Conservation (phyloP, 2,113 vertebrate genomes). For the Labeo rohita region DNA sequence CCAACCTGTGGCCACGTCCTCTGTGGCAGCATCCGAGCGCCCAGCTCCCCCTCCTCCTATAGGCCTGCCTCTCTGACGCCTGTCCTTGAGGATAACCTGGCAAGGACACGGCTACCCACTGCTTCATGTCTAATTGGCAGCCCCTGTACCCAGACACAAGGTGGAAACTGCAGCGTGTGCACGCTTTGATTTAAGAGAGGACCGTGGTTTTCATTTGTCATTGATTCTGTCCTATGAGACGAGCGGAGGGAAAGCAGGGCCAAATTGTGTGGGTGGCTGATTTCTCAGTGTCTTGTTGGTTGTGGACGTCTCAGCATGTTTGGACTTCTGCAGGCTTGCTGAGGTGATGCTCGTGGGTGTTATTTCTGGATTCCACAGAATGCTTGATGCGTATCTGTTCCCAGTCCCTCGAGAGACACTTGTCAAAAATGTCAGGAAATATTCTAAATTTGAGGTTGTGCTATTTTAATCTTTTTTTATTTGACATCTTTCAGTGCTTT, state of each 20-base stretch:
- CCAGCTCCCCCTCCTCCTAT: neutral
- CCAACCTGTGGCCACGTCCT: neutral
- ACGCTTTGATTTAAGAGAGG: conserved; percentile 57
- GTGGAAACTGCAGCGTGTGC: conserved; percentile 69
- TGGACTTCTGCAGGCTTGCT: conserved; percentile 1
- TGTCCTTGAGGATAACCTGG: conserved; percentile 70
- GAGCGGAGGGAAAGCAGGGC: conserved; percentile 19
- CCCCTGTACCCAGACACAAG: conserved; percentile 44
- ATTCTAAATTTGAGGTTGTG: conserved; percentile 19
- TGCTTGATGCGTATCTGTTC: conserved; percentile 13
- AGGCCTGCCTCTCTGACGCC: conserved; percentile 41
- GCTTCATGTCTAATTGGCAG: conserved; percentile 69
- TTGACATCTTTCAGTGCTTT: conserved; percentile 9
- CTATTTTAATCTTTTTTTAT: conserved; percentile 17
- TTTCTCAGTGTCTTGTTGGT: conserved; percentile 22
- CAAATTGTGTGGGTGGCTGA: conserved; percentile 41
- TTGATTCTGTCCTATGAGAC: conserved; percentile 58
- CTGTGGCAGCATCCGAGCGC: neutral
- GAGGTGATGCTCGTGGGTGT: conserved; percentile 17
- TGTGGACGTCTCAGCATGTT: conserved; percentile 36
- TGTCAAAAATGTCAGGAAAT: conserved; percentile 1
- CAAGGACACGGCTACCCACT: conserved; percentile 51
- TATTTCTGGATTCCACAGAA: conserved; percentile 30
- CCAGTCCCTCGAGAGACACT: neutral
- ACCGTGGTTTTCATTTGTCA: conserved; percentile 60